A percentile compares a stretch with the other conserved stretches of the same genome.
phyloP scores from a whole-genome alignment of 2,113 vertebrate genomes.

The Albula glossodonta region DNA sequence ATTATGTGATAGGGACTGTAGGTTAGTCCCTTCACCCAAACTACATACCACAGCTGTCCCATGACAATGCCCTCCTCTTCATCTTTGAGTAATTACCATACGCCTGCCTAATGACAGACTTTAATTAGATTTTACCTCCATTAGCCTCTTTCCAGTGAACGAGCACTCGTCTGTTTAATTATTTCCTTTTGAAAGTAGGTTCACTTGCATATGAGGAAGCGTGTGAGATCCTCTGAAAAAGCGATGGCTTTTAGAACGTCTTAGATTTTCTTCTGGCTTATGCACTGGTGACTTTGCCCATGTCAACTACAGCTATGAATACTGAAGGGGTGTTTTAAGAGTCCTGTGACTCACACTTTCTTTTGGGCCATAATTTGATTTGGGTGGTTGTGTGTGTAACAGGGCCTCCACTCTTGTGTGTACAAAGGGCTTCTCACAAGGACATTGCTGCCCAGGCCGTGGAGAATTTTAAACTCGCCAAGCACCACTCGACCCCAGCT shows the following conservation, averaged over 20 bases:
- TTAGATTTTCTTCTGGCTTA: neutral
- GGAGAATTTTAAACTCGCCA: neutral
- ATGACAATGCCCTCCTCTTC: conserved; percentile 9
- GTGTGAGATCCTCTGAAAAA: neutral
- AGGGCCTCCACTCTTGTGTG: neutral
- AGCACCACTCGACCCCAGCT: neutral
- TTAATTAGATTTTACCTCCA: conserved; percentile 26
- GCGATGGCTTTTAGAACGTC: neutral
- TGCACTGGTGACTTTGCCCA: conserved; percentile 8
- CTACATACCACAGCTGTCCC: conserved; percentile 14
- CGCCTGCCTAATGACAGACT: neutral
- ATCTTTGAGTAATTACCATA: conserved; percentile 14
- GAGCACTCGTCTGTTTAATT: neutral
- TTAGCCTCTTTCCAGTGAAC: neutral
- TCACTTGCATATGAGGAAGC: neutral
- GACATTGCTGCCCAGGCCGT: neutral
- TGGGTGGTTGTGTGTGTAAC: conserved; percentile 20
- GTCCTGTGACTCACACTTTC: conserved; percentile 42
- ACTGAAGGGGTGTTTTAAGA: conserved; percentile 11
- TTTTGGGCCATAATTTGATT: conserved; percentile 32
- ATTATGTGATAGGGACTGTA: neutral
- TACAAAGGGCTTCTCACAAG: conserved; percentile 11
- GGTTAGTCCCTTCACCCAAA: neutral
- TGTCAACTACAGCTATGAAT: conserved; percentile 25
- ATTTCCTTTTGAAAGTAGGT: neutral